phyloP scores from a whole-genome alignment of 2,888 invertebrate species.

The Hydraecia micacea region DNA sequence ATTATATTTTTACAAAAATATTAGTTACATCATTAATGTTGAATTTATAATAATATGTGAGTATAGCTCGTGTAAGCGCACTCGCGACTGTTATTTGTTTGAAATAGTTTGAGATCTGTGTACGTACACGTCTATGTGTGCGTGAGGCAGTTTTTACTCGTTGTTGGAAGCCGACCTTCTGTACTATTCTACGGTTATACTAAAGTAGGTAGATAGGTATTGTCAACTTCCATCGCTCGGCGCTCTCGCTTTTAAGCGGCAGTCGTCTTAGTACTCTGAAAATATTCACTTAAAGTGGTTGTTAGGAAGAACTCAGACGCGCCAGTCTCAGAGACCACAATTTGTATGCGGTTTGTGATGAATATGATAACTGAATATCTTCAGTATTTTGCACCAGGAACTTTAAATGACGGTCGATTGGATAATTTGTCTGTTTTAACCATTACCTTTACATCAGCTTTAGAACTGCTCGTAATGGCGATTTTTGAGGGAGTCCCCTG shows the following conservation, averaged over 20 bases:
- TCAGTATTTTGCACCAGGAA: background rate
- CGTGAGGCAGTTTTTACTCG: too few species aligned
- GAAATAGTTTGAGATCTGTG: background rate
- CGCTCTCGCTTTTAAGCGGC: slow-evolving; percentile 54
- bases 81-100: background rate
- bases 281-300: slow-evolving; percentile 56
- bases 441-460: background rate
- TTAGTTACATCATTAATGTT: too few species aligned
- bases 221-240: slow-evolving; percentile 24
- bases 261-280: slow-evolving; percentile 43
- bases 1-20: too few species aligned
- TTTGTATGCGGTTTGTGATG: slow-evolving; percentile 21
- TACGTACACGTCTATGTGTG: background rate
- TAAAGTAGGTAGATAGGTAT: slow-evolving; percentile 5
- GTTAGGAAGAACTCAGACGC: slow-evolving; percentile 32
- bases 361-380: slow-evolving; percentile 11
- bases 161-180: slow-evolving; percentile 1
- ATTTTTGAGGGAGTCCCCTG: background rate
- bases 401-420: background rate
- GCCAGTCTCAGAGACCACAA: slow-evolving; percentile 23
- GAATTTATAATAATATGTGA: too few species aligned
- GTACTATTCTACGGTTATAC: background rate
- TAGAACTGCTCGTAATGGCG: too few species aligned
- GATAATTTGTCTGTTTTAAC: background rate
- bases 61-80: background rate